phyloP scores from a whole-genome alignment of 2,113 vertebrate species.

The Sisor rabdophorus region DNA sequence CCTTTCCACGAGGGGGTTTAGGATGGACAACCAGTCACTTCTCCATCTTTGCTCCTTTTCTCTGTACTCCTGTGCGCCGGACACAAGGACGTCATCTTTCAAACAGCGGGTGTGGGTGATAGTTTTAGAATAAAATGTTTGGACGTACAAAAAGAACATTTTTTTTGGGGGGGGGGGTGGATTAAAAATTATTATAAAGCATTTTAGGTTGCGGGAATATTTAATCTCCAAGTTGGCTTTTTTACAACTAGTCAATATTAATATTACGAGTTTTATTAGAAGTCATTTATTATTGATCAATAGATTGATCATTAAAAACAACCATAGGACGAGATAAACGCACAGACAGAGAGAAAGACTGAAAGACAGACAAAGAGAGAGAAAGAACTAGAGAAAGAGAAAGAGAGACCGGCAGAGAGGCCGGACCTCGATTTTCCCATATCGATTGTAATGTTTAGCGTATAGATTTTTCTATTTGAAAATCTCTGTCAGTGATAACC shows the following conservation, averaged over 20 bases:
- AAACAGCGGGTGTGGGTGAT: constrained; percentile 49
- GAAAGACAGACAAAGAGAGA: constrained; percentile 5
- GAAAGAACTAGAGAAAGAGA: constrained; percentile 8
- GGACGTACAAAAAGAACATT: constrained; percentile 12
- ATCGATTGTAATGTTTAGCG: constrained; percentile 76
- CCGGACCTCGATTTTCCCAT: constrained; percentile 64
- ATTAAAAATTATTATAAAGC: not conserved
- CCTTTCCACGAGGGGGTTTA: constrained; percentile 65
- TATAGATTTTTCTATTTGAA: constrained; percentile 78
- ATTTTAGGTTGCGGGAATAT: not conserved
- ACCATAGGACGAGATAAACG: constrained; percentile 45
- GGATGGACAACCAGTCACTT: constrained; percentile 73
- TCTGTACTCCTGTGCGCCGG: constrained; percentile 53
- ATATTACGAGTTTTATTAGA: constrained; percentile 38
- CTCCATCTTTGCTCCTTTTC: constrained; percentile 46
- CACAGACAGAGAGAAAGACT: not conserved
- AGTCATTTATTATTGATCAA: constrained; percentile 66
- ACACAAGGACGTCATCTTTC: constrained; percentile 69
- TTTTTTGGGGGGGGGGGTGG: not conserved
- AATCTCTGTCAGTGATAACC: constrained; percentile 72
- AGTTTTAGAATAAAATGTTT: not conserved
- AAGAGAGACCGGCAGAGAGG: constrained; percentile 1
- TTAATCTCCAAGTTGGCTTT: not conserved
- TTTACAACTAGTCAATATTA: constrained; percentile 31
- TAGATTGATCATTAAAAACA: constrained; percentile 68